A percentile compares a stretch with the other conserved stretches of the same genome.
Evolutionary conservation across 2,797 vertebrate genomes (phyloP).

Genomic region (Phataginus tetradactyla): DNA sequence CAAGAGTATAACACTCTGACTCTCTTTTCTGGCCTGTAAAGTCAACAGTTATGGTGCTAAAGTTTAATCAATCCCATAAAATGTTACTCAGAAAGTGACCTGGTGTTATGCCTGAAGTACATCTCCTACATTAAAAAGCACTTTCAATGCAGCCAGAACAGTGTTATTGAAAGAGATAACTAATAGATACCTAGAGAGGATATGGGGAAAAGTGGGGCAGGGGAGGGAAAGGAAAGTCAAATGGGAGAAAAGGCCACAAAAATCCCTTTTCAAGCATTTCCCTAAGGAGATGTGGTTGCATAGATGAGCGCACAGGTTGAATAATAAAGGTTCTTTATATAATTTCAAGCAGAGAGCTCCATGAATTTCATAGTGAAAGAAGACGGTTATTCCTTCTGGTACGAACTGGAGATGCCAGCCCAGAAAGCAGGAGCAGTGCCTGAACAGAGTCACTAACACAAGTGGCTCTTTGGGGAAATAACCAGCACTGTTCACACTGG

Average conservation of each 20-base stretch:
- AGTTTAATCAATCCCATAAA: constrained; percentile 91
- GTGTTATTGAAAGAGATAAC: constrained; percentile 82
- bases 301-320: constrained; percentile 58
- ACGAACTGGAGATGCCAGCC: background rate
- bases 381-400: constrained; percentile 55
- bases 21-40: constrained; percentile 86
- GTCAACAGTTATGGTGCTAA: constrained; percentile 89
- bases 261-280: constrained; percentile 68
- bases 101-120: constrained; percentile 85
- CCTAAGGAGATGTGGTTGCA: constrained; percentile 52
- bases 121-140: constrained; percentile 89
- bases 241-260: constrained; percentile 56
- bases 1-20: constrained; percentile 79
- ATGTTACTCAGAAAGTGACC: constrained; percentile 89
- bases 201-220: constrained; percentile 27
- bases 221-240: constrained; percentile 53
- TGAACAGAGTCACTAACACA: background rate
- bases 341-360: constrained; percentile 60
- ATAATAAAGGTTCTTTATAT: constrained; percentile 69
- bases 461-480: background rate
- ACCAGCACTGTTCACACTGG: background rate
- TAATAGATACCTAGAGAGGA: constrained; percentile 80
- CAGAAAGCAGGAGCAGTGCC: background rate
- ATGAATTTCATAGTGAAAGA: constrained; percentile 70
- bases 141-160: constrained; percentile 83